Evolutionary conservation across 2,888 invertebrate species (phyloP).

Genomic region (Thymelicus lineola): DNA sequence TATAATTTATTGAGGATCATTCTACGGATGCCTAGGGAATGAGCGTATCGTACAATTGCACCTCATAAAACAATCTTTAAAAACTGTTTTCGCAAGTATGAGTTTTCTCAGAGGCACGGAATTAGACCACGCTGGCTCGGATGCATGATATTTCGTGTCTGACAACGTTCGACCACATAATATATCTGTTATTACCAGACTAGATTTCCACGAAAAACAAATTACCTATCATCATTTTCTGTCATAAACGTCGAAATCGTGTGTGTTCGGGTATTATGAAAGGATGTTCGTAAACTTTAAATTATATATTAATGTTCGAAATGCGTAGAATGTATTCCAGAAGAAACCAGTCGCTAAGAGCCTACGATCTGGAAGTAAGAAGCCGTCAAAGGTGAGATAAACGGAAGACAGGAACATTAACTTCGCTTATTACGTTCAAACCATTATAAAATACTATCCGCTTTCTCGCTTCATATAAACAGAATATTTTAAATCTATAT

Average conservation of each 20-base stretch:
- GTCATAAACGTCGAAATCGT: constrained; percentile 48
- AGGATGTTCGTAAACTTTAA: constrained; percentile 38
- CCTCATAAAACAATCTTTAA: constrained; percentile 77
- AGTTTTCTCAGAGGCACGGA: constrained; percentile 57
- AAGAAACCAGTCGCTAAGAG: constrained; percentile 13
- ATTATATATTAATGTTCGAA: constrained; percentile 23
- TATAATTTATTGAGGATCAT: constrained; percentile 80
- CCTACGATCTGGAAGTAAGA: constrained; percentile 32
- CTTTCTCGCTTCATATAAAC: neutral
- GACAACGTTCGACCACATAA: constrained; percentile 46
- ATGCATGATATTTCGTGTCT: constrained; percentile 51
- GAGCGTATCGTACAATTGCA: constrained; percentile 76
- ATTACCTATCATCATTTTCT: constrained; percentile 56
- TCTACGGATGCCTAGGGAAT: constrained; percentile 72
- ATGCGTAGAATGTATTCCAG: constrained; percentile 19
- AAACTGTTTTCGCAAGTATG: constrained; percentile 65
- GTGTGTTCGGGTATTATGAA: constrained; percentile 35
- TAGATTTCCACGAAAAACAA: constrained; percentile 59
- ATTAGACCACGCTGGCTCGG: constrained; percentile 70
- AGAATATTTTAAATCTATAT: neutral
- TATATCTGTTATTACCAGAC: constrained; percentile 63
- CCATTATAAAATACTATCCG: constrained; percentile 15
- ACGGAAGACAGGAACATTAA: constrained; percentile 29
- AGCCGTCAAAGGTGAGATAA: constrained; percentile 27
- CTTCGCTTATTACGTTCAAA: constrained; percentile 27